Percentiles rank a stretch among this genome's conserved stretches.
phyloP scores from a whole-genome alignment of 1,140 invertebrate species.

The Trissolcus basalis region DNA sequence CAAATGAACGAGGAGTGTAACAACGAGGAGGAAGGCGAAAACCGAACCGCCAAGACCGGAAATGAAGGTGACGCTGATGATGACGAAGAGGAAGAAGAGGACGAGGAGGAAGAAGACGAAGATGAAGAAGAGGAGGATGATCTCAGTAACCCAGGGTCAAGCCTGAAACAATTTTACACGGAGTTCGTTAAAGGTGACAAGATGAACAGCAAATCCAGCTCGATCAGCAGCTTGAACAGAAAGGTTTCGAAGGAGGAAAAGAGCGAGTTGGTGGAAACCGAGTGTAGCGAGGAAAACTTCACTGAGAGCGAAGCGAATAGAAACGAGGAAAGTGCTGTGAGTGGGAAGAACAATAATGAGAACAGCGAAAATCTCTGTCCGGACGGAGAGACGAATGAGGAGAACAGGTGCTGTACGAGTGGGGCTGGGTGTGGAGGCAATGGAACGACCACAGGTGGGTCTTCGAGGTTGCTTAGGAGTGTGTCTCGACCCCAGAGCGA shows the following conservation, averaged over 20 bases:
- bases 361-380: conserved; percentile 39
- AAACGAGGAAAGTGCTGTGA: conserved; percentile 20
- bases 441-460: conserved; percentile 63
- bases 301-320: conserved; percentile 13
- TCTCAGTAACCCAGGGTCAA: conserved; percentile 69
- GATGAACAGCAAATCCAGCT: conserved; percentile 51
- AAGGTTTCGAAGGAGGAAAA: conserved; percentile 62
- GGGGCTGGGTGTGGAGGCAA: conserved; percentile 67
- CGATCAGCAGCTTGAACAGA: conserved; percentile 31
- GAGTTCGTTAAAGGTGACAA: conserved; percentile 78
- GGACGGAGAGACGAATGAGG: conserved; percentile 44
- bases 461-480: conserved; percentile 76
- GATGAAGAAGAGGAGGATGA: conserved; percentile 69
- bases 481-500: conserved; percentile 81
- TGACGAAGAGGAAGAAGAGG: conserved; percentile 76
- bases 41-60: conserved; percentile 47
- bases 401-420: conserved; percentile 60
- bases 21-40: conserved; percentile 61
- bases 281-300: conserved; percentile 21
- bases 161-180: conserved; percentile 76
- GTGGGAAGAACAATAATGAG: conserved; percentile 39
- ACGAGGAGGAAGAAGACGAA: conserved; percentile 72
- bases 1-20: conserved; percentile 66
- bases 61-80: conserved; percentile 74
- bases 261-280: conserved; percentile 15